Evolutionary conservation across 2,113 vertebrate genomes (phyloP).

Genomic region (Spea multiplicata): DNA sequence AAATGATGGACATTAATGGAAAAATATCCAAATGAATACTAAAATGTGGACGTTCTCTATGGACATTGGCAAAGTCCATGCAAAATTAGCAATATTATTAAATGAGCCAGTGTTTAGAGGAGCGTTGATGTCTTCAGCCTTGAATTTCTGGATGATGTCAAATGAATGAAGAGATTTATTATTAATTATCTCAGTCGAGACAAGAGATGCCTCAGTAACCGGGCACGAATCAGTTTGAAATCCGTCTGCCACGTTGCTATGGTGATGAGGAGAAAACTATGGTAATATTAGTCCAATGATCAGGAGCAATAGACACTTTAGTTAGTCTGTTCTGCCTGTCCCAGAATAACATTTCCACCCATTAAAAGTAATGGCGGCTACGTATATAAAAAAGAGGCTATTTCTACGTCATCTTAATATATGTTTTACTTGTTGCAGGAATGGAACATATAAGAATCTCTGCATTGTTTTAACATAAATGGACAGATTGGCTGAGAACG

Average conservation of each 20-base stretch:
- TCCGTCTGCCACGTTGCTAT: conserved; percentile 21
- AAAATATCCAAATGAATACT: not conserved
- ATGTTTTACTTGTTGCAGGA: too few relatives aligned
- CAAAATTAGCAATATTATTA: not conserved
- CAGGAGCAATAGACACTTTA: conserved; percentile 10
- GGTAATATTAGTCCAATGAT: conserved; percentile 18
- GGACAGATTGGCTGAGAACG: too few relatives aligned
- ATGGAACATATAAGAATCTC: too few relatives aligned
- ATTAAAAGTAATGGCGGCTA: not conserved
- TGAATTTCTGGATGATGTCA: not conserved
- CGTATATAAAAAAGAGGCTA: not conserved
- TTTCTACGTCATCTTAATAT: too few relatives aligned
- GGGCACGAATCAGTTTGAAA: not conserved
- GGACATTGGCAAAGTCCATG: not conserved
- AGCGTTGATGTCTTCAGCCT: not conserved
- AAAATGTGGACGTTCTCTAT: too few relatives aligned
- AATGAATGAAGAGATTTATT: not conserved
- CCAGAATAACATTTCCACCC: conserved; percentile 9
- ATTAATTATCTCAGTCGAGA: conserved; percentile 3
- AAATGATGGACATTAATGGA: not conserved
- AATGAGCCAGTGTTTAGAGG: not conserved
- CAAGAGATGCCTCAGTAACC: not conserved
- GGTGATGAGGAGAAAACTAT: not conserved
- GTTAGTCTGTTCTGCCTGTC: not conserved
- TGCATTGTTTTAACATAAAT: too few relatives aligned